phyloP scores from a whole-genome alignment of 1,140 invertebrate species.

The Campoletis sonorensis region DNA sequence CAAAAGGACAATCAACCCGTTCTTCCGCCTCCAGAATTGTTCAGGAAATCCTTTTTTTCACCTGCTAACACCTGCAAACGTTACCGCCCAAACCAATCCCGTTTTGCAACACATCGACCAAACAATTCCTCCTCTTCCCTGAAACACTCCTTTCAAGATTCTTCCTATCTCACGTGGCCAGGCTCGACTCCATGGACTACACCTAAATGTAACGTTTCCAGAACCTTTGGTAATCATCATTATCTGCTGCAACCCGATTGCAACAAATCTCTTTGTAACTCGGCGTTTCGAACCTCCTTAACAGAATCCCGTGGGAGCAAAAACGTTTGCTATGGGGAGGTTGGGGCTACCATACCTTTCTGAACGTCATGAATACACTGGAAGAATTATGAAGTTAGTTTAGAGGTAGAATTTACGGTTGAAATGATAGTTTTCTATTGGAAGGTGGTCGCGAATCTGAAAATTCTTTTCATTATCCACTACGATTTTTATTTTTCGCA shows the following conservation, averaged over 20 bases:
- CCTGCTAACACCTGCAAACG: conserved; percentile 58
- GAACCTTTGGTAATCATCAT: conserved; percentile 55
- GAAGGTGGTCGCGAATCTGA: too few relatives aligned
- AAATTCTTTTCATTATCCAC: too few relatives aligned
- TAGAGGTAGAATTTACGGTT: too few relatives aligned
- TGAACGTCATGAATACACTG: conserved; percentile 46
- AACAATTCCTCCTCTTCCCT: conserved; percentile 64
- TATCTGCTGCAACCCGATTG: conserved; percentile 17
- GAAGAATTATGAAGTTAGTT: too few relatives aligned
- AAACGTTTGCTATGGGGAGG: conserved; percentile 49
- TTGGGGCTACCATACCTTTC: conserved; percentile 68
- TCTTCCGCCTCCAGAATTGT: conserved; percentile 63
- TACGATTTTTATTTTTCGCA: not conserved
- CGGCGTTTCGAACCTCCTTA: conserved; percentile 32
- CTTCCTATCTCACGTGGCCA: conserved; percentile 70
- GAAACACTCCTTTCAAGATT: conserved; percentile 62
- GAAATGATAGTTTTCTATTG: too few relatives aligned
- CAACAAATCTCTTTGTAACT: conserved; percentile 6
- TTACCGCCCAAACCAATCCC: conserved; percentile 63
- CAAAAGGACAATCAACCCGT: conserved; percentile 56
- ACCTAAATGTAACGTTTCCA: conserved; percentile 46
- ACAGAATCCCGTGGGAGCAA: conserved; percentile 36
- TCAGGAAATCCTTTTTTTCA: conserved; percentile 54
- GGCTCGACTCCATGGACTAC: conserved; percentile 53
- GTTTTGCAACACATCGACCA: conserved; percentile 56